Conservation (phyloP, 35 echinoderm and acorn worm species). For the Holothuria glaberrima region DNA sequence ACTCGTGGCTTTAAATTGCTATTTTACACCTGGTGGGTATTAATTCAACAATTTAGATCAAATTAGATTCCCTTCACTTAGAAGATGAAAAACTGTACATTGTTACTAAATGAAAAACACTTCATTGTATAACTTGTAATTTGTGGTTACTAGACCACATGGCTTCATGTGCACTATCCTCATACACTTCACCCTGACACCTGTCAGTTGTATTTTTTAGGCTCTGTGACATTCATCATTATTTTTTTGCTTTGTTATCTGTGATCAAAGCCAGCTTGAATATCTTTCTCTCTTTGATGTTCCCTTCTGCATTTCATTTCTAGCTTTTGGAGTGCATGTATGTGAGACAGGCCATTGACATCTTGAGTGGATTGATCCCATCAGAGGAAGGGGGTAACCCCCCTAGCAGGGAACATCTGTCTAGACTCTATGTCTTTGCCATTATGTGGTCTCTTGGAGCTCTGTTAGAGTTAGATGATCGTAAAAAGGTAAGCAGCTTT, state of each 20-base stretch:
- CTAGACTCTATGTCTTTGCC: slow-evolving; percentile 89
- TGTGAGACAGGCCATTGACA: slow-evolving; percentile 83
- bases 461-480: slow-evolving; percentile 89
- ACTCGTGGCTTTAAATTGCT: no score
- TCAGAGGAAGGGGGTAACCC: slow-evolving; percentile 80
- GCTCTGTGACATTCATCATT: no score
- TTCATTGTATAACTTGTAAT: no score
- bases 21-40: no score
- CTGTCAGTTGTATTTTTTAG: not conserved
- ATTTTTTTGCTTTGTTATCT: no score
- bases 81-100: no score
- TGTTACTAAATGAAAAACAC: no score
- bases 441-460: slow-evolving; percentile 98
- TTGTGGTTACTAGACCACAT: no score
- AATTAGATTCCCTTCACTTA: no score
- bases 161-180: not conserved
- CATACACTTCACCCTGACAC: not conserved
- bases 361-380: slow-evolving; percentile 89
- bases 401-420: slow-evolving; percentile 82
- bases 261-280: no score
- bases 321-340: slow-evolving; percentile 98
- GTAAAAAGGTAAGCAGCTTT: slow-evolving; percentile 78
- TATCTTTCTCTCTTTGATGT: not conserved
- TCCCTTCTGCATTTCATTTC: not conserved
- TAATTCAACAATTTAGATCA: no score